Conservation (phyloP, 2,888 invertebrate species). For the Temnothorax ravouxi region DNA sequence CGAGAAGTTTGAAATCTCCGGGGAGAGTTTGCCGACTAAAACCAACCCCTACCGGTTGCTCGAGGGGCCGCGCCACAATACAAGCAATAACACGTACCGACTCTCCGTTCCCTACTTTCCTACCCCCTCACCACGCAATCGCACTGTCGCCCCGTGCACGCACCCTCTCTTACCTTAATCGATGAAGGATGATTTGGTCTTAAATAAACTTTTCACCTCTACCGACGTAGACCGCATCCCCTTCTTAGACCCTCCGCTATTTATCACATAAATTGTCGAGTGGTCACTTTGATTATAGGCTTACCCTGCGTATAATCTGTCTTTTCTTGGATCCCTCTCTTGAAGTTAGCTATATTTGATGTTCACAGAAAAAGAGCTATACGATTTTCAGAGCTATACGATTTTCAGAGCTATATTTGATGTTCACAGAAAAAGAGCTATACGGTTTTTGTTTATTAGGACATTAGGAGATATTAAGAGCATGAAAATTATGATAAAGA, state of each 20-base stretch:
- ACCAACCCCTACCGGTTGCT: conserved; percentile 78
- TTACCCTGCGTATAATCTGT: conserved; percentile 38
- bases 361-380: conserved; percentile 3
- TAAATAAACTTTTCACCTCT: conserved; percentile 86
- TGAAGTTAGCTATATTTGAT: conserved; percentile 64
- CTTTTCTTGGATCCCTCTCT: conserved; percentile 47
- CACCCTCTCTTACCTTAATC: conserved; percentile 84
- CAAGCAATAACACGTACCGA: conserved; percentile 85
- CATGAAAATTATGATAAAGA: background rate
- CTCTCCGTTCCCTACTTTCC: conserved; percentile 66
- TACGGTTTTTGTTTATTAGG: background rate
- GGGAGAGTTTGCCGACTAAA: conserved; percentile 80
- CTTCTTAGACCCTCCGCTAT: conserved; percentile 64
- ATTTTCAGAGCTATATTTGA: no score
- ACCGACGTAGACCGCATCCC: conserved; percentile 65
- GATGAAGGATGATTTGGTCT: conserved; percentile 86
- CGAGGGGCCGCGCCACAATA: conserved; percentile 83
- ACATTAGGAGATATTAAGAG: background rate
- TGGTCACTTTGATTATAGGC: conserved; percentile 81
- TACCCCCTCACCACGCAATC: conserved; percentile 56
- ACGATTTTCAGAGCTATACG: conserved; percentile 34
- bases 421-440: no score
- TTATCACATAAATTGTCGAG: conserved; percentile 81
- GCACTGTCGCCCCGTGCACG: conserved; percentile 67
- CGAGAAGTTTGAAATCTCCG: conserved; percentile 77